These are phyloP conservation scores for Masticophis lateralis DNA, from an alignment of 2,797 vertebrate genomes.

Conservation along the genomic window DNA sequence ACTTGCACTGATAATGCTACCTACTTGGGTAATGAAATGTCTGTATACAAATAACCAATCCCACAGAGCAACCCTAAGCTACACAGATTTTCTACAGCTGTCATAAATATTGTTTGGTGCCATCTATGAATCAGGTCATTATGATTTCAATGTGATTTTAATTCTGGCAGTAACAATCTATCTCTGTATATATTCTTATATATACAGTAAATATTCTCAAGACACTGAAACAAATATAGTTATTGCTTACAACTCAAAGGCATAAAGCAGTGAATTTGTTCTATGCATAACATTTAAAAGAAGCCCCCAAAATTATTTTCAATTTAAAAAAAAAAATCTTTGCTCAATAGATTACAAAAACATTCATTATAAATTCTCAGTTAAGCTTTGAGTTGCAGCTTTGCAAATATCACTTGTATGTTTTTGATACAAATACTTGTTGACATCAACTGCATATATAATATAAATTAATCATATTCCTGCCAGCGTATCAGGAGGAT, in stretches of 20 bases:
- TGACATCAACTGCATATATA: slow-evolving; percentile 33
- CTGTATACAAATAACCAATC: background rate
- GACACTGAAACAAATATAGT: background rate
- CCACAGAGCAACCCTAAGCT: background rate
- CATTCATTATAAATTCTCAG: slow-evolving; percentile 20
- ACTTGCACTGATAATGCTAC: background rate
- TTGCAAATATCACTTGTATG: background rate
- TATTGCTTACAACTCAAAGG: background rate
- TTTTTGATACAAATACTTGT: slow-evolving; percentile 18
- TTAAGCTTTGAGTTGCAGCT: slow-evolving; percentile 21
- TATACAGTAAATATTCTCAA: background rate
- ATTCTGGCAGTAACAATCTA: no score
- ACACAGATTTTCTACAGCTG: background rate
- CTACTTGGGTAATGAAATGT: background rate
- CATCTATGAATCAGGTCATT: background rate
- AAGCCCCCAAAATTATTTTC: background rate
- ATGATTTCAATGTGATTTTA: background rate
- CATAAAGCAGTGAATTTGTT: background rate
- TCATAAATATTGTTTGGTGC: background rate
- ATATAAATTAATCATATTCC: slow-evolving; percentile 34
- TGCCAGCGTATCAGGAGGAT: slow-evolving; percentile 6
- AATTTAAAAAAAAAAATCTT: background rate
- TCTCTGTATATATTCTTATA: background rate
- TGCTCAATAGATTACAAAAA: slow-evolving; percentile 17
- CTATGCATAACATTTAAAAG: background rate